A percentile compares a stretch with the other conserved stretches of the same genome.
Evolutionary conservation across 2,797 vertebrate species (phyloP).

Genomic region (Rhinogobio ventralis): DNA sequence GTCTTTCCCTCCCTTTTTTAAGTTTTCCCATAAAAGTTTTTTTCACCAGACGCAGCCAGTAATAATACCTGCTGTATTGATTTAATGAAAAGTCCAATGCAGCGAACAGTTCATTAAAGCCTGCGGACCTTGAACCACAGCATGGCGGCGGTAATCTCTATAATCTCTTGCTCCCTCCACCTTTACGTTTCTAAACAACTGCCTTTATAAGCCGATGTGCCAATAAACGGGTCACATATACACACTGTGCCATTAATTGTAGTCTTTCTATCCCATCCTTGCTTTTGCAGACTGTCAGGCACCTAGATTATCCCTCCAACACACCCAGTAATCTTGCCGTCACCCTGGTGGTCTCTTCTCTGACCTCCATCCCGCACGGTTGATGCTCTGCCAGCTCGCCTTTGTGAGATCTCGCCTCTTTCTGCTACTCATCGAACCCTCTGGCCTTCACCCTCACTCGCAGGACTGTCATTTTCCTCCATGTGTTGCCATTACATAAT

Average conservation of each 20-base stretch:
- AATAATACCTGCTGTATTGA: slow-evolving; percentile 66
- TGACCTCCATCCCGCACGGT: slow-evolving; percentile 48
- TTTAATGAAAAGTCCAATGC: slow-evolving; percentile 70
- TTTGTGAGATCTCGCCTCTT: slow-evolving; percentile 37
- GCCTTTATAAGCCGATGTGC: slow-evolving; percentile 34
- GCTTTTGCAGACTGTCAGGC: slow-evolving; percentile 57
- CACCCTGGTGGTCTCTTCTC: slow-evolving; percentile 56
- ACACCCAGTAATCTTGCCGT: slow-evolving; percentile 49
- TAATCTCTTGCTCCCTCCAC: slow-evolving; percentile 36
- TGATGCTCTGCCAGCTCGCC: slow-evolving; percentile 30
- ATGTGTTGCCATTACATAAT: slow-evolving; percentile 41
- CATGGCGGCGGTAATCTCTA: slow-evolving; percentile 49
- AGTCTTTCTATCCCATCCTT: slow-evolving; percentile 41
- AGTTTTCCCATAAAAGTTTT: slow-evolving; percentile 52
- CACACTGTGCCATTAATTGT: slow-evolving; percentile 42
- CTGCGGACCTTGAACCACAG: slow-evolving; percentile 31
- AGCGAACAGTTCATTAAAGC: slow-evolving; percentile 57
- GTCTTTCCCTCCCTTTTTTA: slow-evolving; percentile 20
- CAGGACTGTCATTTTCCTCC: slow-evolving; percentile 29
- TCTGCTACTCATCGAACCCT: slow-evolving; percentile 29
- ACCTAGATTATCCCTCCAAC: slow-evolving; percentile 53
- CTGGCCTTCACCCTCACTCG: slow-evolving; percentile 2
- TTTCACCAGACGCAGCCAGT: slow-evolving; percentile 51
- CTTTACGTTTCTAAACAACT: slow-evolving; percentile 46
- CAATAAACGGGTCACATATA: slow-evolving; percentile 34